Evolutionary conservation across 2,113 vertebrate species (phyloP), one percentile per base, ranked within the genome.

Genomic region (Pterophyllum scalare): DNA sequence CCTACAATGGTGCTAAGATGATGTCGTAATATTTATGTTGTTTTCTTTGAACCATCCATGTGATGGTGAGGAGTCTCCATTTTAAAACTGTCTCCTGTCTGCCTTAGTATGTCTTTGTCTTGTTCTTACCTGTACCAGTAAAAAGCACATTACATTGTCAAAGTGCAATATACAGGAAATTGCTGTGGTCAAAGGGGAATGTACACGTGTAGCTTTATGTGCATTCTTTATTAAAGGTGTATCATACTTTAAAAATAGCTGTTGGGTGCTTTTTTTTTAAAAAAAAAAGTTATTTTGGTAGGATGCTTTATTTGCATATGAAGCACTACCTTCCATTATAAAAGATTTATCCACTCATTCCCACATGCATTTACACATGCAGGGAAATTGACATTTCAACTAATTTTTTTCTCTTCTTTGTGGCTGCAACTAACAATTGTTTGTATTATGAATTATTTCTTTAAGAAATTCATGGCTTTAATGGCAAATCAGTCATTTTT

Each of bases 61-160:
- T 38, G 54, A 61, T 67, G 59, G 35, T 46, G 15, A 81, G 24
- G 15, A 82, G 8, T 70, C 35, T 77, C 59, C 19, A 8, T 83
- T 79, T 84, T 33, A 31, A 88, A 77, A 80, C 17, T 56, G 38
- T 86, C 82, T 88, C 60, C 82, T 72, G 85, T 89, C 84, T 91
- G 84, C 87, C 91, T 94, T 89, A 79, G 84, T 90, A 87, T 89
- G 79, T 93, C 17, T 82, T 75, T 82, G 54, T 84, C 77, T 40
- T 65, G 49, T 88, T 79, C 78, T 7, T 80, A 62, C 54, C 60
- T 86, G 83, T 94, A 82, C 61, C 54, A 49, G 33, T 85, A 61
- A 90, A 94, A 93, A 93, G 91, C 93, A 93, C 93, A 95, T 84
- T 59, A 77, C 76, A 52, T 58, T 2, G 13, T 87, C 91, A 7